These are phyloP conservation scores for Apeltes quadracus DNA, from an alignment of 2,113 vertebrate species.

Conservation along the genomic window DNA sequence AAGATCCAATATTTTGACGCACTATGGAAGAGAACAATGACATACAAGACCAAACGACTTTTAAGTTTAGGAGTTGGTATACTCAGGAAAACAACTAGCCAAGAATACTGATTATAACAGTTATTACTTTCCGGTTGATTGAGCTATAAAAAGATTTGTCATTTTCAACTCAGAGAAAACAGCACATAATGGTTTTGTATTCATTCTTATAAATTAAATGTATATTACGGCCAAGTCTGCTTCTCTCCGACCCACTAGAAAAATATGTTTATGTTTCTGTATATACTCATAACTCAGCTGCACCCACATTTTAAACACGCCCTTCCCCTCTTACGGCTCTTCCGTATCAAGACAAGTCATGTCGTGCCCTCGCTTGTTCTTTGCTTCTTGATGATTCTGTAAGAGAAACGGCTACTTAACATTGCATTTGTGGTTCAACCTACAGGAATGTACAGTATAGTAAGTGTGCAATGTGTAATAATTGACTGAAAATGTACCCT, in stretches of 20 bases:
- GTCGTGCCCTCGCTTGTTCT: conserved; percentile 28
- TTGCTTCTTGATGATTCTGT: not conserved
- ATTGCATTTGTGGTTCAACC: not conserved
- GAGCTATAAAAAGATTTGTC: not conserved
- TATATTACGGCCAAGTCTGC: not conserved
- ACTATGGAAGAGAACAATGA: conserved; percentile 4
- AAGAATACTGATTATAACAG: not conserved
- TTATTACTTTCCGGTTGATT: too few relatives aligned
- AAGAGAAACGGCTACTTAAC: not conserved
- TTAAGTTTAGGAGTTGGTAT: not conserved
- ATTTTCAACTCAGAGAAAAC: not conserved
- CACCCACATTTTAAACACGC: conserved; percentile 6
- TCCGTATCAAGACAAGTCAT: conserved; percentile 31
- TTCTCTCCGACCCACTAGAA: not conserved
- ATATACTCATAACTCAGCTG: conserved; percentile 1
- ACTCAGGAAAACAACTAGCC: not conserved
- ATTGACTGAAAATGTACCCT: not conserved
- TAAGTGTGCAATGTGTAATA: not conserved
- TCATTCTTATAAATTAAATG: too few relatives aligned
- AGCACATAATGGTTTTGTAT: not conserved
- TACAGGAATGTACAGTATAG: not conserved
- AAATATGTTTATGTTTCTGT: not conserved
- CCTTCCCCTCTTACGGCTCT: not conserved
- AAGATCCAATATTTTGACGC: not conserved
- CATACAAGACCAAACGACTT: not conserved